Conservation (phyloP, 1,140 invertebrate genomes). For the Brachionus koreanus region DNA sequence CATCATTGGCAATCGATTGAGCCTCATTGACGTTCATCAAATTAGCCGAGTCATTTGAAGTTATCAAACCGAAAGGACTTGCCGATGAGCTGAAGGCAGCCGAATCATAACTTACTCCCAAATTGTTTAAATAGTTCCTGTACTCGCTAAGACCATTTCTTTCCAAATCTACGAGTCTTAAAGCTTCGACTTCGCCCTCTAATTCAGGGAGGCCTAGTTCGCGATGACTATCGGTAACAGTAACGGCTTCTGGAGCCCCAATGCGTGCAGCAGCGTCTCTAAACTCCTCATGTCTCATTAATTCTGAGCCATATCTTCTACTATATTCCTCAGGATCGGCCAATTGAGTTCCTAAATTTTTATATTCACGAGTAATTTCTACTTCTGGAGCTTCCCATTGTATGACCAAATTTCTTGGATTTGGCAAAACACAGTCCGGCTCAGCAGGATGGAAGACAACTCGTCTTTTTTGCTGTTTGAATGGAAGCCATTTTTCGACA, state of each 20-base stretch:
- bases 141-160: constrained; percentile 21
- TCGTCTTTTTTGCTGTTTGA: constrained; percentile 19
- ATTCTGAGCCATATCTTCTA: background rate
- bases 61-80: constrained; percentile 3
- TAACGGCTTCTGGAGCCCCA: background rate
- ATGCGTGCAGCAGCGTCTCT: background rate
- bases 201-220: constrained; percentile 26
- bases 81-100: background rate
- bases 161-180: constrained; percentile 31
- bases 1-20: background rate
- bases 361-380: background rate
- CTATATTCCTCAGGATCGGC: constrained; percentile 16
- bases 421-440: background rate
- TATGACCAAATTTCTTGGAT: constrained; percentile 44
- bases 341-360: constrained; percentile 25
- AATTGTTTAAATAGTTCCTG: background rate
- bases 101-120: background rate
- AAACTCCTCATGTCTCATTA: constrained; percentile 25
- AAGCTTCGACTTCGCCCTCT: constrained; percentile 31
- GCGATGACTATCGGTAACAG: background rate
- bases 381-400: constrained; percentile 44
- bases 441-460: constrained; percentile 20
- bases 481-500: constrained; percentile 44
- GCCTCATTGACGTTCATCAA: background rate
- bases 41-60: background rate